A percentile compares a stretch with the other conserved stretches of the same genome.
phyloP scores from a whole-genome alignment of 2,888 invertebrate genomes.

The Timema cristinae region DNA sequence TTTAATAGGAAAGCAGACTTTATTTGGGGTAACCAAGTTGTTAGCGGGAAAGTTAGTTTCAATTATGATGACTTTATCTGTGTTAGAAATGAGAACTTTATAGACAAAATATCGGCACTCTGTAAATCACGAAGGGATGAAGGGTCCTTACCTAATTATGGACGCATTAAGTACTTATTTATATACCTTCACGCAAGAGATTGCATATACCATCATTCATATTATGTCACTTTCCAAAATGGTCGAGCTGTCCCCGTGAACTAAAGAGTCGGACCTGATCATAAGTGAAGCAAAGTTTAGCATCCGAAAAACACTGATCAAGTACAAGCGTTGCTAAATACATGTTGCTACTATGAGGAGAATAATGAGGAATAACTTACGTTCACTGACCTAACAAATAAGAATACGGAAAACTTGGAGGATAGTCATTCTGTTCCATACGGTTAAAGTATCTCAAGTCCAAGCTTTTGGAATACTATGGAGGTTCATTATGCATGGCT shows the following conservation, averaged over 20 bases:
- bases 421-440: too few species aligned
- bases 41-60: neutral
- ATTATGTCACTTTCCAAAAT: neutral
- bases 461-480: too few species aligned
- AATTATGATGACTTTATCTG: neutral
- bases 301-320: too few species aligned
- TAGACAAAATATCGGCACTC: neutral
- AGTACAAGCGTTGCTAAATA: too few species aligned
- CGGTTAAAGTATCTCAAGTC: too few species aligned
- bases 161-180: neutral
- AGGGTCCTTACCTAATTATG: neutral
- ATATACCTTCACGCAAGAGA: neutral
- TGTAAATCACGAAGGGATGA: neutral
- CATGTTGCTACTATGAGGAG: too few species aligned
- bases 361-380: too few species aligned
- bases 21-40: neutral
- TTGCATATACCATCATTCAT: conserved; percentile 5
- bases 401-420: too few species aligned
- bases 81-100: neutral
- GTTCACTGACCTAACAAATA: too few species aligned
- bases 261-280: too few species aligned
- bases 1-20: neutral
- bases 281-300: too few species aligned
- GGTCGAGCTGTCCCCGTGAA: neutral
- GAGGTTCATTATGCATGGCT: too few species aligned